These are phyloP conservation scores for Strongylocentrotus purpuratus DNA, from an alignment of 35 echinoderm and acorn worm genomes.

Conservation along the genomic window DNA sequence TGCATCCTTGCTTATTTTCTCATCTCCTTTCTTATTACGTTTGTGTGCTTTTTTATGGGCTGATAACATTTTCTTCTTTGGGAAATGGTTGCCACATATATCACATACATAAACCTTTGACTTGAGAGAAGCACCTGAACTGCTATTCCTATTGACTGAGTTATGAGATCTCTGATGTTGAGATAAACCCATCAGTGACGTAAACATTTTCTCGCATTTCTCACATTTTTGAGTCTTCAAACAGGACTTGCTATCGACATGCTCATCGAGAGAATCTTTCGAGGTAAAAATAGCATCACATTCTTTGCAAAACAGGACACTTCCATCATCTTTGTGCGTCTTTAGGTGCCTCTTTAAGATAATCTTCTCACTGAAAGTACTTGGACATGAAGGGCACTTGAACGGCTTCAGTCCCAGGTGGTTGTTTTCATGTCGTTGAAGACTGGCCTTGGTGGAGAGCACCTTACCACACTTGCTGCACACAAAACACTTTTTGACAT, in stretches of 20 bases:
- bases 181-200: neutral
- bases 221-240: neutral
- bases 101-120: slow-evolving; percentile 24
- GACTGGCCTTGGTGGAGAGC: neutral
- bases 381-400: neutral
- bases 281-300: neutral
- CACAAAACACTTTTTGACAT: slow-evolving; percentile 6
- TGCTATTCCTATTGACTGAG: neutral
- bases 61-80: slow-evolving; percentile 12
- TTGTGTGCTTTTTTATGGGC: neutral
- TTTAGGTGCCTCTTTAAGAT: slow-evolving; percentile 28
- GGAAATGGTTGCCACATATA: neutral
- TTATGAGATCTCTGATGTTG: neutral
- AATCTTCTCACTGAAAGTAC: neutral
- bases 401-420: slow-evolving; percentile 34
- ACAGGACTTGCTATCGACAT: neutral
- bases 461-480: slow-evolving; percentile 15
- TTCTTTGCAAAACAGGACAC: neutral
- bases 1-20: neutral
- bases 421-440: slow-evolving; percentile 35
- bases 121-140: neutral
- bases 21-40: neutral
- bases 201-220: neutral
- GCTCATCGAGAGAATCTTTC: neutral
- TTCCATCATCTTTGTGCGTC: slow-evolving; percentile 8